A percentile compares a stretch with the other conserved stretches of the same genome.
These are phyloP conservation scores for Miniopterus natalensis DNA, from an alignment of 2,113 vertebrate species.

Conservation along the genomic window DNA sequence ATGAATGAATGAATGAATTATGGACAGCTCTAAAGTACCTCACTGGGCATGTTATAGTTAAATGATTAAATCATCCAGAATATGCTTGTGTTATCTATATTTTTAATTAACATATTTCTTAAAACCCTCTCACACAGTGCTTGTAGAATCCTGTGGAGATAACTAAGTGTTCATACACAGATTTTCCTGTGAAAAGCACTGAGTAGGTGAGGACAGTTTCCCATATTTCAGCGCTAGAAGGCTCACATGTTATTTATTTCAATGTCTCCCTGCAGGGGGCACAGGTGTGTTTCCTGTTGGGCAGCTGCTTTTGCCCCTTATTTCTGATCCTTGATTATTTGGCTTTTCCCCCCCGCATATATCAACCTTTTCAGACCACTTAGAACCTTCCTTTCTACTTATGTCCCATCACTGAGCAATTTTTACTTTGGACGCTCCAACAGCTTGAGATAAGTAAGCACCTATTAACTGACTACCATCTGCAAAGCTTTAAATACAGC, in stretches of 20 bases:
- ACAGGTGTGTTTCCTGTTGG: background rate
- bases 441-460: background rate
- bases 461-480: slow-evolving; percentile 21
- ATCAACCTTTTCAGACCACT: slow-evolving; percentile 8
- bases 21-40: background rate
- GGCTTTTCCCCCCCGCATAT: background rate
- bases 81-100: background rate
- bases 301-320: background rate
- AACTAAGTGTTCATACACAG: background rate
- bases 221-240: background rate
- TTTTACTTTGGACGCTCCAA: slow-evolving; percentile 43
- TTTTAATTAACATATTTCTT: background rate
- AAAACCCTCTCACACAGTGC: background rate
- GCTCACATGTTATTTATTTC: background rate
- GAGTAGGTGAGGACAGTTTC: background rate
- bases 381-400: background rate
- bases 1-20: background rate
- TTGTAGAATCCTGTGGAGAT: background rate
- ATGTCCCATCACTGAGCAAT: background rate
- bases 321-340: slow-evolving; percentile 38
- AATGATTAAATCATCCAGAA: background rate
- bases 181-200: background rate
- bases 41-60: background rate
- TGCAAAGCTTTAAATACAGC: slow-evolving; percentile 44
- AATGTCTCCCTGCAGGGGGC: background rate